These are phyloP conservation scores for Potamarius usumacintae DNA, from an alignment of 2,113 vertebrate species.

Conservation along the genomic window DNA sequence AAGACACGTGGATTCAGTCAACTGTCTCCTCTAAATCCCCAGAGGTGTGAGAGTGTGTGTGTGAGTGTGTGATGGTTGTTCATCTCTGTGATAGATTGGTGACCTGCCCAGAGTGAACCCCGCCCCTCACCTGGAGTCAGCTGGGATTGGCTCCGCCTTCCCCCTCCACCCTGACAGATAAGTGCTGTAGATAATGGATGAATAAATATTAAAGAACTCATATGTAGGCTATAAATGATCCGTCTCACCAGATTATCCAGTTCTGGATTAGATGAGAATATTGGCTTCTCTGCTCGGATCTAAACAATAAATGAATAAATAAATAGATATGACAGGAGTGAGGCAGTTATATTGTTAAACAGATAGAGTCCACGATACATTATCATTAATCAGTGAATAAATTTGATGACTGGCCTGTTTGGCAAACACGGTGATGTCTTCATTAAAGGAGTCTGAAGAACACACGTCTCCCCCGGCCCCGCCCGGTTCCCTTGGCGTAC, in stretches of 20 bases:
- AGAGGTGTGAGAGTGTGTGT: no score
- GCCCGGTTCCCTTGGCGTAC: conserved; percentile 91
- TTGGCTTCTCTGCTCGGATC: conserved; percentile 18
- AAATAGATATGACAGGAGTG: conserved; percentile 35
- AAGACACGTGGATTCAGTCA: no score
- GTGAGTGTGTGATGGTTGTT: no score
- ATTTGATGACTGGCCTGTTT: conserved; percentile 79
- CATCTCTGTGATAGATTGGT: no score
- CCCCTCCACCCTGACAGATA: no score
- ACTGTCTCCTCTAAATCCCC: no score
- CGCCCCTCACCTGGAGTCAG: no score
- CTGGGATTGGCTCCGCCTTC: no score
- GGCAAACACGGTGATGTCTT: conserved; percentile 95
- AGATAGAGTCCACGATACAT: not conserved
- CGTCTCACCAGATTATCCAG: conserved; percentile 90
- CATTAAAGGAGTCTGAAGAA: conserved; percentile 95
- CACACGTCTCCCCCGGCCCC: conserved; percentile 93
- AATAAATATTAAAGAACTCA: no score
- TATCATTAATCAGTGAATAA: not conserved
- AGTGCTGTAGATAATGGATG: no score
- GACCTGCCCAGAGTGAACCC: no score
- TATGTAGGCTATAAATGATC: not conserved
- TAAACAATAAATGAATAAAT: not conserved
- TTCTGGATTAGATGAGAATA: conserved; percentile 8
- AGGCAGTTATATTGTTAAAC: not conserved